Percentiles rank a stretch among this genome's conserved stretches.
These are phyloP conservation scores for Megamerina dolium DNA, from an alignment of 2,888 invertebrate species.

Conservation along the genomic window DNA sequence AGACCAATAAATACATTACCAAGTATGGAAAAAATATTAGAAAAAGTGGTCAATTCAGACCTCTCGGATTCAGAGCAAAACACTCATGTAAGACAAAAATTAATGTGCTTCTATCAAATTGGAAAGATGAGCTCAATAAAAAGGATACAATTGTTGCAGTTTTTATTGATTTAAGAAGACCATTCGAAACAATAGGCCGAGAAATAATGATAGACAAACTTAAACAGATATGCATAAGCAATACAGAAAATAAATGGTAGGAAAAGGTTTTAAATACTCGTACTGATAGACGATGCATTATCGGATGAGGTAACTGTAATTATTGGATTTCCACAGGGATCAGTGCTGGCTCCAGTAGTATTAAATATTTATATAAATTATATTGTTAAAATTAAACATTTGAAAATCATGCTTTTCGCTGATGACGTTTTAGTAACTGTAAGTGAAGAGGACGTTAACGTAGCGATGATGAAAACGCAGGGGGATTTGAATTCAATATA, in stretches of 20 bases:
- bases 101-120: not conserved
- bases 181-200: not conserved
- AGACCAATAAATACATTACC: too few relatives aligned
- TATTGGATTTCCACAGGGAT: constrained; percentile 1
- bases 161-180: not conserved
- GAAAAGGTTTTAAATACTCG: not conserved
- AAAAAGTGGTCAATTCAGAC: too few relatives aligned
- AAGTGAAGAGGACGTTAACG: not conserved
- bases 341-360: not conserved
- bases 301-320: not conserved
- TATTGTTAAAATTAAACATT: not conserved
- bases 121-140: not conserved
- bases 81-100: not conserved
- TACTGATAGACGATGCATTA: not conserved
- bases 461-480: not conserved
- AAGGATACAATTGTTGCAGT: not conserved
- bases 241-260: not conserved
- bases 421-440: not conserved
- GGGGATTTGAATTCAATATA: not conserved
- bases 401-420: not conserved
- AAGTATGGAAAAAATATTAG: too few relatives aligned
- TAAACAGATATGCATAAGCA: not conserved
- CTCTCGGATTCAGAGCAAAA: too few relatives aligned
- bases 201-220: not conserved
- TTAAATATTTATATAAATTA: not conserved